Percentiles rank a stretch among this genome's conserved stretches.
phyloP scores from a whole-genome alignment of 2,797 vertebrate species.

The Schizopygopsis malacanthus region DNA sequence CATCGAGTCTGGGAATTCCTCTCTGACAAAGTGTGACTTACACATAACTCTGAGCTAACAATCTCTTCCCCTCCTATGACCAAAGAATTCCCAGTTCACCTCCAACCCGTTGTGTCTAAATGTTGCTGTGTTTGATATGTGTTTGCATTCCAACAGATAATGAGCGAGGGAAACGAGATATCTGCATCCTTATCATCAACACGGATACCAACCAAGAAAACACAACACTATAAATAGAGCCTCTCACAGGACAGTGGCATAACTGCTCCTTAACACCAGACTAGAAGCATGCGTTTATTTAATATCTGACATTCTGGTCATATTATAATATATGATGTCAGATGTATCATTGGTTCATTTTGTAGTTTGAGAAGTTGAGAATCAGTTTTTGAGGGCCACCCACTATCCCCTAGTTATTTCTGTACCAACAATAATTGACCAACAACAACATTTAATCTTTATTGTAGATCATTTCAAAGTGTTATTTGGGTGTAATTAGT shows the following conservation, averaged over 20 bases:
- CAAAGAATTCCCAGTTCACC: slow-evolving; percentile 63
- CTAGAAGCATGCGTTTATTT: neutral
- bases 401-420: slow-evolving; percentile 3
- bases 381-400: slow-evolving; percentile 23
- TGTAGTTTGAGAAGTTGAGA: neutral
- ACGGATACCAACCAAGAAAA: slow-evolving; percentile 66
- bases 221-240: slow-evolving; percentile 62
- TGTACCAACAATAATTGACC: slow-evolving; percentile 25
- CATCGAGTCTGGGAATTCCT: slow-evolving; percentile 51
- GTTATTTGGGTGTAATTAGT: slow-evolving; percentile 41
- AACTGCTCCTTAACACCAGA: slow-evolving; percentile 1
- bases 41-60: slow-evolving; percentile 48
- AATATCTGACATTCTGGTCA: neutral
- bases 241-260: slow-evolving; percentile 21
- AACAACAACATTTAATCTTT: slow-evolving; percentile 54
- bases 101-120: slow-evolving; percentile 62
- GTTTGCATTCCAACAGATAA: slow-evolving; percentile 75
- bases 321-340: neutral
- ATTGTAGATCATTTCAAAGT: slow-evolving; percentile 28
- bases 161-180: slow-evolving; percentile 66
- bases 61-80: slow-evolving; percentile 47
- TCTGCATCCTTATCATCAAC: slow-evolving; percentile 63
- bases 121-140: slow-evolving; percentile 52
- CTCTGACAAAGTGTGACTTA: slow-evolving; percentile 64
- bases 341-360: neutral